phyloP scores from a whole-genome alignment of 2,113 vertebrate species.

The Bucco capensis region DNA sequence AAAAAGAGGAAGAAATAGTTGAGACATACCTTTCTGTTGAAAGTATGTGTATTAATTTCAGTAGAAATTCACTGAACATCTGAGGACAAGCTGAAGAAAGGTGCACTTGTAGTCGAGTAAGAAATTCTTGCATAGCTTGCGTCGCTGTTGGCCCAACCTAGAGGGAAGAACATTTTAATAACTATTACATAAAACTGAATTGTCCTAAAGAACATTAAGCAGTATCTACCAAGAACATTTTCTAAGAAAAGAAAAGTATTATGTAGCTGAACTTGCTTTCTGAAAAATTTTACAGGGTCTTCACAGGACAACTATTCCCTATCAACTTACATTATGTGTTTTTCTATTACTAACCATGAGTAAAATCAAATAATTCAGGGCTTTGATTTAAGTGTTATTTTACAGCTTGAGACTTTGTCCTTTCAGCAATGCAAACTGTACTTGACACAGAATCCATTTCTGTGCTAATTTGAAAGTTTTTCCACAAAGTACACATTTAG shows the following conservation, averaged over 20 bases:
- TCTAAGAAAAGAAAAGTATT: background rate
- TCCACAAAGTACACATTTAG: background rate
- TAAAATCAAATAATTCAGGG: background rate
- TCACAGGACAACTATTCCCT: background rate
- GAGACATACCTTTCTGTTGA: slow-evolving; percentile 89
- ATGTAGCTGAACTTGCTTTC: background rate
- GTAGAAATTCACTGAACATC: slow-evolving; percentile 98
- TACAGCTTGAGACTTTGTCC: background rate
- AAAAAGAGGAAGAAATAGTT: background rate
- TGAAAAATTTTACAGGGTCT: background rate
- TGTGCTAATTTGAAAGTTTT: background rate
- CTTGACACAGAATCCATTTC: background rate
- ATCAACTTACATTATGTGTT: background rate
- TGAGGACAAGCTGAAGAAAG: slow-evolving; percentile 94
- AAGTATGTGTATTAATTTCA: slow-evolving; percentile 95
- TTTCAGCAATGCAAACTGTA: background rate
- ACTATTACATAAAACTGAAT: background rate
- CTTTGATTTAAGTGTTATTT: background rate
- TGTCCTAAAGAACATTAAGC: background rate
- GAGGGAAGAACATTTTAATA: background rate
- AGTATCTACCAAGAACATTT: background rate
- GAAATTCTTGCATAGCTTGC: slow-evolving; percentile 98
- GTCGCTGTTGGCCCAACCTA: slow-evolving; percentile 97
- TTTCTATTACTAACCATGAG: background rate
- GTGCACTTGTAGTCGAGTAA: slow-evolving; percentile 95